A percentile compares a stretch with the other conserved stretches of the same genome.
Conservation (phyloP, 64 coral and sea anemone species). For the Pocillopora verrucosa region DNA sequence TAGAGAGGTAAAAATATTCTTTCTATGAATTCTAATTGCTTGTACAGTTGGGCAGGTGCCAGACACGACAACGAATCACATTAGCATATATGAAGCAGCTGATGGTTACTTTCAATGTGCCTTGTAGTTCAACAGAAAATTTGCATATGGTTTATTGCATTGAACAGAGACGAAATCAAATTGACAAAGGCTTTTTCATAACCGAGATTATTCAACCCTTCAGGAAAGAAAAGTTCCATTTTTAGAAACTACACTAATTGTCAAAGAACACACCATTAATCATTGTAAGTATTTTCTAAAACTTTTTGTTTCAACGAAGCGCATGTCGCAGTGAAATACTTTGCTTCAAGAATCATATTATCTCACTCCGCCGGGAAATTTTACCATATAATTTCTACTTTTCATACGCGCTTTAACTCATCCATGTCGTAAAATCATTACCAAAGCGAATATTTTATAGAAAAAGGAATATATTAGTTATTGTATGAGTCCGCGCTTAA, state of each 20-base stretch:
- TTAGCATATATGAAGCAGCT: conserved; percentile 41
- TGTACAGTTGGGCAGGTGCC: neutral
- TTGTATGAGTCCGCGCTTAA: neutral
- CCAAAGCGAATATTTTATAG: conserved; percentile 19
- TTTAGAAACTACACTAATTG: neutral
- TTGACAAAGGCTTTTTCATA: conserved; percentile 36
- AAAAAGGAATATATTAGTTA: conserved; percentile 25
- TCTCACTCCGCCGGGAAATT: neutral
- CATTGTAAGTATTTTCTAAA: conserved; percentile 37
- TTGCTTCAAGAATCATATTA: neutral
- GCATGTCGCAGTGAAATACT: neutral
- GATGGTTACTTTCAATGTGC: neutral
- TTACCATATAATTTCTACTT: neutral
- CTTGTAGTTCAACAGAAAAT: conserved; percentile 24
- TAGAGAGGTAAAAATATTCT: neutral
- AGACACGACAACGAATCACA: conserved; percentile 22
- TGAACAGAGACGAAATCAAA: conserved; percentile 8
- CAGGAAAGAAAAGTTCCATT: neutral
- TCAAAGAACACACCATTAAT: neutral
- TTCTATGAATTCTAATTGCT: neutral
- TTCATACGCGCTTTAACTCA: neutral
- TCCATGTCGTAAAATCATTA: neutral
- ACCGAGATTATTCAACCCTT: neutral
- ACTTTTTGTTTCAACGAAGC: neutral
- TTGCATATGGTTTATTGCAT: conserved; percentile 40